These are phyloP conservation scores for Acomys russatus DNA, from an alignment of 2,797 vertebrate genomes.

Conservation along the genomic window DNA sequence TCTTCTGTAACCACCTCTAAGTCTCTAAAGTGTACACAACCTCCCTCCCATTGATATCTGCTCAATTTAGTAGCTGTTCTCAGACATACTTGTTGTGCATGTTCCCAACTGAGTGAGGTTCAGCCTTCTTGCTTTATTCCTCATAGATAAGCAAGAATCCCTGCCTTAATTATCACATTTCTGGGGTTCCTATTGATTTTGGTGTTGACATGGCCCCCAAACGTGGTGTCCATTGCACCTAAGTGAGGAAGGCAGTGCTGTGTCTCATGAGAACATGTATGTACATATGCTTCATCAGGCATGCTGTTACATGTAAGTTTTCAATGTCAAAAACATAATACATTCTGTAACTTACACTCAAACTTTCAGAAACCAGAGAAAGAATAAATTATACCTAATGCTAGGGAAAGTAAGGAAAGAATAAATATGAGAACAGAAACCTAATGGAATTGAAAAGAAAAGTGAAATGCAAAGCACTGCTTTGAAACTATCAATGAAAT, in stretches of 20 bases:
- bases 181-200: not conserved
- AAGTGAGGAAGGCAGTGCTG: constrained; percentile 28
- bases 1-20: constrained; percentile 41
- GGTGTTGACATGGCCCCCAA: constrained; percentile 16
- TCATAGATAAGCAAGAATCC: not conserved
- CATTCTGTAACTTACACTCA: not conserved
- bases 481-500: constrained; percentile 45
- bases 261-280: constrained; percentile 29
- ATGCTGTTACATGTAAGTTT: constrained; percentile 20
- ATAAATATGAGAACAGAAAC: constrained; percentile 40
- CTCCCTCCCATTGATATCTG: not conserved
- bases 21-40: not conserved
- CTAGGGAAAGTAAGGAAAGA: constrained; percentile 36
- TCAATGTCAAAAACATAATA: constrained; percentile 18
- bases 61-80: constrained; percentile 1
- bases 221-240: not conserved
- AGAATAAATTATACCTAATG: constrained; percentile 20
- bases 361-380: constrained; percentile 43
- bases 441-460: constrained; percentile 47
- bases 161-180: not conserved
- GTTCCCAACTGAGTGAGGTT: not conserved
- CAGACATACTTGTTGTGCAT: not conserved
- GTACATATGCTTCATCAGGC: constrained; percentile 17
- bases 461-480: not conserved
- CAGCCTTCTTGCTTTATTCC: constrained; percentile 22